phyloP scores from a whole-genome alignment of 2,888 invertebrate genomes.

The Metallyticus violacea region DNA sequence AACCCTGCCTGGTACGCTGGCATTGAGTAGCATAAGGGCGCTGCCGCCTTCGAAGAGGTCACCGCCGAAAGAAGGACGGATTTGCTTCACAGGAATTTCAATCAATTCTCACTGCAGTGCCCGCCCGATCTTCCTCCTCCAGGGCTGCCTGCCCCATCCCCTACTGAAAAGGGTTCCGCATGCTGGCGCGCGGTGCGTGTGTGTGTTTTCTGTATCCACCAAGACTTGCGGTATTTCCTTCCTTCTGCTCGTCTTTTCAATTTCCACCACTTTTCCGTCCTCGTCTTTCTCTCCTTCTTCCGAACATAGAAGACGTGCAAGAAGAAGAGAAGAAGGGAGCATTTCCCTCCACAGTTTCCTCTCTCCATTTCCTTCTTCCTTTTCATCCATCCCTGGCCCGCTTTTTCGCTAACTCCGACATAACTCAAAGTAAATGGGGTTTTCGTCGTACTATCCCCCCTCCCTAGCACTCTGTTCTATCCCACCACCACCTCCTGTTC shows the following conservation, averaged over 20 bases:
- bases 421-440: slow-evolving; percentile 6
- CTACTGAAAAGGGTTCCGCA: not conserved
- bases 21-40: too few species aligned
- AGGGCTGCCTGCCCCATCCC: not conserved
- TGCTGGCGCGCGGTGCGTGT: not conserved
- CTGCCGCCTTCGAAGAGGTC: not conserved
- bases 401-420: slow-evolving; percentile 2
- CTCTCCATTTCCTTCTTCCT: not conserved
- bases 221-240: slow-evolving; percentile 4
- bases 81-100: slow-evolving; percentile 30
- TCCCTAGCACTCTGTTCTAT: not conserved
- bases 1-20: too few species aligned
- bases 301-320: not conserved
- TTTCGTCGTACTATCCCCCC: not conserved
- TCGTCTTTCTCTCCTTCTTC: not conserved
- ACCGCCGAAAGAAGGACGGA: not conserved
- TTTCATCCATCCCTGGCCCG: not conserved
- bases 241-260: not conserved
- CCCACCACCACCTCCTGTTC: not conserved
- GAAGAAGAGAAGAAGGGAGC: not conserved
- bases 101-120: slow-evolving; percentile 21
- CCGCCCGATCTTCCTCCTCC: not conserved
- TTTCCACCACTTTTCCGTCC: not conserved
- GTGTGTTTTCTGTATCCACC: not conserved
- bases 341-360: not conserved